phyloP scores from a whole-genome alignment of 2,888 invertebrate genomes.

The Thymelicus acteon region DNA sequence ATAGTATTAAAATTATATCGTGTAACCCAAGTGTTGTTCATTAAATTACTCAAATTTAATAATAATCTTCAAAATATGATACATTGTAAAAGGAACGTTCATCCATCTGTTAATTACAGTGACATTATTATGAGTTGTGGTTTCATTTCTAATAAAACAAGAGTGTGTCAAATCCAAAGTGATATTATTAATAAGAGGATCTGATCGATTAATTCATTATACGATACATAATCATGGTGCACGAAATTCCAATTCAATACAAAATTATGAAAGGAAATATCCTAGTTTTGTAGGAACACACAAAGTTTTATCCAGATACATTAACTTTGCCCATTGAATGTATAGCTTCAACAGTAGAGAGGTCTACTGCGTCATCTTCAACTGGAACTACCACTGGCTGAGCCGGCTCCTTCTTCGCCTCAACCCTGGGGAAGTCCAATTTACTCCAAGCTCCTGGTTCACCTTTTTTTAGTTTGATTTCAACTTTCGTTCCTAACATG shows the following conservation, averaged over 20 bases:
- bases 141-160: slow-evolving; percentile 43
- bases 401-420: slow-evolving; percentile 52
- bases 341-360: slow-evolving; percentile 87
- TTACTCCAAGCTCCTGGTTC: slow-evolving; percentile 93
- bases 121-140: slow-evolving; percentile 35
- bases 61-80: slow-evolving; percentile 30
- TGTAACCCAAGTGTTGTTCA: slow-evolving; percentile 26
- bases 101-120: slow-evolving; percentile 28
- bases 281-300: not conserved
- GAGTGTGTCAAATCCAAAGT: slow-evolving; percentile 11
- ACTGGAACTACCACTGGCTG: slow-evolving; percentile 45
- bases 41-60: slow-evolving; percentile 33
- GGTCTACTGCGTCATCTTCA: slow-evolving; percentile 87
- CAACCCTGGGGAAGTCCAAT: slow-evolving; percentile 86
- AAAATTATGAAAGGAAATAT: slow-evolving; percentile 14
- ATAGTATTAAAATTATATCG: not conserved
- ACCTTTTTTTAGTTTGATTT: slow-evolving; percentile 95
- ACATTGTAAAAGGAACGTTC: slow-evolving; percentile 30
- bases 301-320: slow-evolving; percentile 52
- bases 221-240: not conserved
- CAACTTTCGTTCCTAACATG: slow-evolving; percentile 95
- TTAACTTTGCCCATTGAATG: slow-evolving; percentile 75
- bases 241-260: slow-evolving; percentile 13
- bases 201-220: not conserved
- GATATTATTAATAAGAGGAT: slow-evolving; percentile 18